Base-by-base conservation (phyloP, 2,888 invertebrate species). In the Drepanosiphum platanoidis region DNA sequence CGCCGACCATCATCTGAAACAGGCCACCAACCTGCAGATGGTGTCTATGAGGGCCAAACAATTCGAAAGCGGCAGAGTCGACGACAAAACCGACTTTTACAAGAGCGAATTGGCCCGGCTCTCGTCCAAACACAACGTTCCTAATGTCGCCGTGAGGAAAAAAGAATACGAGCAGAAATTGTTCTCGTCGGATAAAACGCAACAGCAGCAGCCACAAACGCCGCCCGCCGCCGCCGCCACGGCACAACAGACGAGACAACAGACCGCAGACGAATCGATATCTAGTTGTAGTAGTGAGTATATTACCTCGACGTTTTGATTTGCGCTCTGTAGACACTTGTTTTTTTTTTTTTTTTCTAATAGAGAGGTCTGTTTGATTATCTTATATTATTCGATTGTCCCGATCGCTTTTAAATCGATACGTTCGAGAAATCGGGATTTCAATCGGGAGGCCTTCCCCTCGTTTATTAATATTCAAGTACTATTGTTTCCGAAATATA, bases 41-140 rank as follows among this genome's bases (percentile, higher is more conserved):
- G 95, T 95, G 61, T 93, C 94, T 27, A 93, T 93, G 80, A 91
- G 95, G 46, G 94, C 95, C 18, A 92, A 93, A 87, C 94, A 95
- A 89, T 93, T 95, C 88, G 95, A 95, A 88, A 92, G 91, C 22
- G 93, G 93, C 92, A 87, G 90, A 90, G 86, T 91, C 86, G 92
- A 92, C 86, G 92, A 93, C 88, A 91, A 94, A 81, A 94, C 93
- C 42, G 93, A 92, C 88, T 92, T 93, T 34, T 88, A 88, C 87
- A 87, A 92, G 84, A 94, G 94, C 88, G 94, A 94, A 89, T 90
- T 94, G 88, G 90, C 93, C 66, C 90, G 93, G 75, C 90, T 95
- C 75, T 92, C 93, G 86, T 92, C 93, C 88, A 93, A 94, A 88
- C 91, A 92, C 68, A 92, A 93, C 74, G 93, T 93, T 88, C 94